Base-by-base conservation (phyloP, 2,797 vertebrate genomes). In the Ctenochaetus hawaiiensis region DNA sequence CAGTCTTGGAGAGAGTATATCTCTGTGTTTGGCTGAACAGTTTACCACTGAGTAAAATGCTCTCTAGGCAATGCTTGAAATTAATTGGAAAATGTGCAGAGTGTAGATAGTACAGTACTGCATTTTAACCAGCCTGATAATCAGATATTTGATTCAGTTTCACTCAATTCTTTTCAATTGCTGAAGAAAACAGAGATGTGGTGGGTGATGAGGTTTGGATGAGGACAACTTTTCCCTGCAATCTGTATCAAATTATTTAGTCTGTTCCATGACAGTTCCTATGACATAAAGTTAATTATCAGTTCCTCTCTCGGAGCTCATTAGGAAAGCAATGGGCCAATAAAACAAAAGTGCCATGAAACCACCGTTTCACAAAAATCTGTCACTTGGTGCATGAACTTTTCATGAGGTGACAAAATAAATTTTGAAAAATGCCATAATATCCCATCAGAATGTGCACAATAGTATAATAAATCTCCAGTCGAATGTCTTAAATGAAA, bases 341-440 rank as follows among this genome's bases (percentile, higher is more conserved):
- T 61, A 18, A 30, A 49, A 70, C 48, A 44, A 47, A 49, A 56
- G 10, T 14, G 43, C 17, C 12, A n/a, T 16, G 1, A 43, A 69
- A 37, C 34, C 2, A 58, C 16, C 1, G 17, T 63, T 63, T 67
- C 11, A 72, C 47, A 62, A 12, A 30, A 62, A 63, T 57, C 63
- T 51, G 20, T 39, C 37, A 71, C 2, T 54, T 53, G 37, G 64
- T 68, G 34, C 20, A 22, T 39, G n/a, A 16, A 64, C 23, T 11
- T 71, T 69, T 72, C 41, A 72, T 48, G 37, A 51, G 8, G 11
- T 65, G 65, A 56, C 47, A 76, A 65, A 61, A 59, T n/a, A 9
- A 37, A 34, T 54, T 41, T 34, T 47, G 26, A 43, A 56, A 26
- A 48, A 65, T 57, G 34, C 14, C 1, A 53, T 39, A 30, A 57